phyloP scores from a whole-genome alignment of 2,888 invertebrate genomes.

The Nesidiocoris tenuis region DNA sequence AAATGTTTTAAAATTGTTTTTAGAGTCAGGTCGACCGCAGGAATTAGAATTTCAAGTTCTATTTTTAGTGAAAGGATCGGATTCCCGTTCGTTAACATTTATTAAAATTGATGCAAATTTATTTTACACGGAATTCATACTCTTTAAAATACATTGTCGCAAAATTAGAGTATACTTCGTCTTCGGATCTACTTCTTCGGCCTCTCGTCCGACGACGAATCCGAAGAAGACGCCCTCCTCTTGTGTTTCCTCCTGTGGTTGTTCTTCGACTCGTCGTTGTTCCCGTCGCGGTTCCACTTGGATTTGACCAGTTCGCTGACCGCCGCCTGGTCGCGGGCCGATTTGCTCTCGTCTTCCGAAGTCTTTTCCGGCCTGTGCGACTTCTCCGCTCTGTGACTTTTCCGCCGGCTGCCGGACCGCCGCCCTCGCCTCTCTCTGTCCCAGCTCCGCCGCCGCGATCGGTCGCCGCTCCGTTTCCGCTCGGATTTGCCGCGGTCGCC shows the following conservation, averaged over 20 bases:
- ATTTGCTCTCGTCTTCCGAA: neutral
- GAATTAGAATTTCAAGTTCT: no score
- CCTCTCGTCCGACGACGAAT: constrained; percentile 5
- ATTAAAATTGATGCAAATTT: no score
- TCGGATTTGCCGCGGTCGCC: constrained; percentile 1
- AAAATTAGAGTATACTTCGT: no score
- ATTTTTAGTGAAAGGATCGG: no score
- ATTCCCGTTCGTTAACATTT: no score
- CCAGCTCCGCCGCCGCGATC: constrained; percentile 2
- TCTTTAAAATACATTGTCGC: no score
- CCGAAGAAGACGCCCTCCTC: constrained; percentile 2
- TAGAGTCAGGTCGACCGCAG: no score
- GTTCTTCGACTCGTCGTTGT: constrained; percentile 1
- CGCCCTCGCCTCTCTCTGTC: neutral
- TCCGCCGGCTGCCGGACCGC: neutral
- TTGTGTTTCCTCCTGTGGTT: neutral
- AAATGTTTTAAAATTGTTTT: no score
- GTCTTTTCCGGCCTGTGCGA: neutral
- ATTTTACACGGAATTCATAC: no score
- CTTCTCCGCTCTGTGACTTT: neutral
- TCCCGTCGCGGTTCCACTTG: constrained; percentile 18
- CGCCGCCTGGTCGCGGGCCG: neutral
- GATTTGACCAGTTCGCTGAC: constrained; percentile 18
- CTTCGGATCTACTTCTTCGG: no score
- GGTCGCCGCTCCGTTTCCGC: constrained; percentile 8